Evolutionary conservation across 1,140 invertebrate species (phyloP).

Genomic region (Calliopsis andreniformis): DNA sequence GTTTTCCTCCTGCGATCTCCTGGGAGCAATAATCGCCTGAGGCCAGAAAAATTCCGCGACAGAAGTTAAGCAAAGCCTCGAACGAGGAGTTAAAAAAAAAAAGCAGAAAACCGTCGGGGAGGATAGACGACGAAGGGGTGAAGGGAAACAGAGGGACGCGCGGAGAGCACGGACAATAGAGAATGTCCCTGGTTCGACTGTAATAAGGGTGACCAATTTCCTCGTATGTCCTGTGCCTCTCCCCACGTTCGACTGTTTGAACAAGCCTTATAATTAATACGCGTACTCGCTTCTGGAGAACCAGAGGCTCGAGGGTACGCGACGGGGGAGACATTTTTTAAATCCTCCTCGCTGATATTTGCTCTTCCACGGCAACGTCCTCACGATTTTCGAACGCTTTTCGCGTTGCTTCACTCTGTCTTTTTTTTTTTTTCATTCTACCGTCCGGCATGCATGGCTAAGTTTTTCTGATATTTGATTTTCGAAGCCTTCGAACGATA

Average conservation of each 20-base stretch:
- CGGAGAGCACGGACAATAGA: slow-evolving; percentile 28
- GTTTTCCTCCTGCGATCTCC: slow-evolving; percentile 68
- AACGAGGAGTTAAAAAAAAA: slow-evolving; percentile 62
- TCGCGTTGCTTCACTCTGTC: slow-evolving; percentile 7
- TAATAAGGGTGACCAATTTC: slow-evolving; percentile 75
- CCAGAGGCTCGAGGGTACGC: slow-evolving; percentile 63
- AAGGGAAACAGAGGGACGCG: slow-evolving; percentile 60
- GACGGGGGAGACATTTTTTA: slow-evolving; percentile 74
- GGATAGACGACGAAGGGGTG: slow-evolving; percentile 35
- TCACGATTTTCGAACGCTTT: slow-evolving; percentile 35
- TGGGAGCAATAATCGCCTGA: slow-evolving; percentile 77
- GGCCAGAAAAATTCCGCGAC: slow-evolving; percentile 75
- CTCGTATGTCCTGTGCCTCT: slow-evolving; percentile 40
- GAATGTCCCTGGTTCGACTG: slow-evolving; percentile 61
- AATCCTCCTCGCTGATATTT: slow-evolving; percentile 52
- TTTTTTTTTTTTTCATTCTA: slow-evolving; percentile 13
- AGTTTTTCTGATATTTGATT: too few species aligned
- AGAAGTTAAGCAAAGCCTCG: slow-evolving; percentile 77
- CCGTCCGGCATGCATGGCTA: too few species aligned
- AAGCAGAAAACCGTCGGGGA: slow-evolving; percentile 15
- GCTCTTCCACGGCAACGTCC: slow-evolving; percentile 43
- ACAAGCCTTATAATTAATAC: slow-evolving; percentile 81
- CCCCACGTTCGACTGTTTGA: slow-evolving; percentile 76
- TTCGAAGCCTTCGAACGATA: too few species aligned
- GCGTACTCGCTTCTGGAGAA: slow-evolving; percentile 73